Evolutionary conservation across 2,113 vertebrate species (phyloP).

Genomic region (Salvelinus alpinus): DNA sequence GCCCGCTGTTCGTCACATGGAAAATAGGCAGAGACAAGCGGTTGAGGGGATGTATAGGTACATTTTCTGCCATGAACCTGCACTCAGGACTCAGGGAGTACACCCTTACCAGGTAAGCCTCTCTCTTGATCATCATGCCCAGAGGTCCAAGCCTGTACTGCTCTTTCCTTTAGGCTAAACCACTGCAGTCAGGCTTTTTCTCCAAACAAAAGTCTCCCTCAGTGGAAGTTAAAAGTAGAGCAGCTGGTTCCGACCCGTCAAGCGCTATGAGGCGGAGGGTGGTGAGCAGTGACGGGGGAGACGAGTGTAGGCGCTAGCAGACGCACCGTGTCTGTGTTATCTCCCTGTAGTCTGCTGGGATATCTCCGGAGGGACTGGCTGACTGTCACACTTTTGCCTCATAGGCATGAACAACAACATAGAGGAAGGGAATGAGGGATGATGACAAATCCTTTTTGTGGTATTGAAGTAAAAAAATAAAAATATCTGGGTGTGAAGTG

Average conservation of each 20-base stretch:
- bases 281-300: neutral
- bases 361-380: neutral
- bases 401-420: neutral
- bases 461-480: neutral
- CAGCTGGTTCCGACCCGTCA: neutral
- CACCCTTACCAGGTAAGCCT: constrained; percentile 98
- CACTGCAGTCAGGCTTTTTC: neutral
- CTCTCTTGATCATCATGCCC: neutral
- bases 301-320: neutral
- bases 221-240: neutral
- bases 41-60: constrained; percentile 99
- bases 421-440: no score
- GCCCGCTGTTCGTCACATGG: constrained; percentile 99
- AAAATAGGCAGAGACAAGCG: constrained; percentile 99
- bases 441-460: neutral
- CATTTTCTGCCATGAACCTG: constrained; percentile 99
- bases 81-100: constrained; percentile 99
- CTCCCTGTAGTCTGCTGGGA: constrained; percentile 10
- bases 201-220: neutral
- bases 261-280: neutral
- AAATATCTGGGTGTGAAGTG: neutral
- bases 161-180: neutral
- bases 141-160: neutral
- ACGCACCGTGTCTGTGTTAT: neutral
- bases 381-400: constrained; percentile 1